Base-by-base conservation (phyloP, 1,140 invertebrate species). In the Mercenaria mercenaria region DNA sequence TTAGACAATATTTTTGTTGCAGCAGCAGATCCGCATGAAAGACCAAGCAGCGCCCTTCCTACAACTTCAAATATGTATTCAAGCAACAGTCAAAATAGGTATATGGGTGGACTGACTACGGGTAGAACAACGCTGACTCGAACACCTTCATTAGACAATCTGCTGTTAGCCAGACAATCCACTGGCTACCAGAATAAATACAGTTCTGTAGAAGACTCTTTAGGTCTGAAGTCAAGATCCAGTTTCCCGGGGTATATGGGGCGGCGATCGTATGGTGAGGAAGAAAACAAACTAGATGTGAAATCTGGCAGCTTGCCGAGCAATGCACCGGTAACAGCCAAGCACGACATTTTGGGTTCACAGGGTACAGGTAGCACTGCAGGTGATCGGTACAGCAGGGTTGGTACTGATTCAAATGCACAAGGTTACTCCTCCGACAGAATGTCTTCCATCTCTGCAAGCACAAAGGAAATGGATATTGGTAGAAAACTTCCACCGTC, bases 91-190 rank as follows among this genome's bases (percentile, higher is more conserved):
- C 77, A 81, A 34, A 89, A 34, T 32, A 81, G 59, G 56, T 89
- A 89, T 29, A 74, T 37, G 10, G n/a, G 47, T 64, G 81, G 80
- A 29, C 43, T 84, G n/a, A 84, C 88, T 29, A 89, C 80, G 11
- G 88, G 88, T 41, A n/a, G 88, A 34, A 81, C 86, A 88, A 64
- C 86, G 23, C 29, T 89, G 39, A 84, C 81, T 29, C 52, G 88
- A 39, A 84, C 80, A 29, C 88, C 88, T 6, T 89, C 88, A 11
- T 37, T 89, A 23, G 88, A 89, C 50, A 89, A 89, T 64, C 39
- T 89, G 29, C 64, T 89, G 47, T 23, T 89, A 26, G 26, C 79
- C n/a, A 23, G 81, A 59, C 80, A 39, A 32, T 61, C 74, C 15
- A 34, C 74, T 64, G 74, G 72, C 26, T 52, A 26, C n/a, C 59